Base-by-base conservation (phyloP, 2,888 invertebrate genomes). In the Dolichopus griseipennis region DNA sequence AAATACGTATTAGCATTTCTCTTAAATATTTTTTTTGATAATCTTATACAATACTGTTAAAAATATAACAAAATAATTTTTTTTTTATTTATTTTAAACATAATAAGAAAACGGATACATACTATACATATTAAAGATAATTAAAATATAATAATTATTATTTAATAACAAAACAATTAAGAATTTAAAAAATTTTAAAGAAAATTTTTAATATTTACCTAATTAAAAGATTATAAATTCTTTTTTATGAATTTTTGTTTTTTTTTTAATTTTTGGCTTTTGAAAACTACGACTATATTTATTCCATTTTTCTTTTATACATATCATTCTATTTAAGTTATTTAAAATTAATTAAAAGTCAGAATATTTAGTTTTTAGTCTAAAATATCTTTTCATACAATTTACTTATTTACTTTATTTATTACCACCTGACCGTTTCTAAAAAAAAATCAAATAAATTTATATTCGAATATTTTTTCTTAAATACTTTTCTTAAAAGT, bases 221-320 rank as follows among this genome's bases (percentile, higher is more conserved):
- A 41, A 41, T 41, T 41, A 41, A 41, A 12, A 6, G 41, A 12
- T 41, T 41, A 41, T 6, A 41, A 41, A 9, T 12, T 41, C 9
- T 12, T 41, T 41, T 41, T 41, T 5, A 12, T 41, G 3, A 12
- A 8, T 37, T 41, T 41, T 5, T 41, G 15, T 41, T 41, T 52
- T 52, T 52, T 18, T 52, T 52, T 18, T 52, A 18, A 18, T 52
- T 18, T 63, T 63, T 63, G 63, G 63, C 63, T 27, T 63, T 63
- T 63, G 63, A 63, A 63, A 22, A 63, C 63, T 63, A 63, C 15
- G 18, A 63, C 27, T 63, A 63, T 63, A 63, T 15, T 18, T 27
- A 27, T 15, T 10, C 4, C 9, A 22, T 22, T 22, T 7, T 22
- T 62, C 22, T 10, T 22, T 20, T 22, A 62, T 22, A 21, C 20